Evolutionary conservation across 2,888 invertebrate species (phyloP).

Genomic region (Boloria euphrosyne): DNA sequence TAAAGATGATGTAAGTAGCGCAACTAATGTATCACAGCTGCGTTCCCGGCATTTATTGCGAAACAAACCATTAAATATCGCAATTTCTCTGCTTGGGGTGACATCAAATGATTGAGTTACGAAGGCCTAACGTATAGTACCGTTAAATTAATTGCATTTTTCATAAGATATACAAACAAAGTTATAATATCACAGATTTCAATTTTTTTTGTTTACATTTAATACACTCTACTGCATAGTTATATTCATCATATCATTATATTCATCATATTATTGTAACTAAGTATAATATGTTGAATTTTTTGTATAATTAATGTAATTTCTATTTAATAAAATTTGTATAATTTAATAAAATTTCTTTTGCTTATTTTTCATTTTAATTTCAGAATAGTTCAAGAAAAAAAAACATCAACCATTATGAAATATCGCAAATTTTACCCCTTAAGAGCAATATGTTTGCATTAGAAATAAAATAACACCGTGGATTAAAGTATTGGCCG

Average conservation of each 20-base stretch:
- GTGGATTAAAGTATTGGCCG: slow-evolving; percentile 66
- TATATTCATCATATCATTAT: too few species aligned
- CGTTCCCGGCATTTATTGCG: slow-evolving; percentile 65
- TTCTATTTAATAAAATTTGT: too few species aligned
- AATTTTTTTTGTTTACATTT: not conserved
- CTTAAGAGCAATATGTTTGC: slow-evolving; percentile 61
- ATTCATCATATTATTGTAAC: too few species aligned
- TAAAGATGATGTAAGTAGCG: slow-evolving; percentile 42
- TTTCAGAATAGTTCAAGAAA: too few species aligned
- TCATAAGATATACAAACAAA: slow-evolving; percentile 8
- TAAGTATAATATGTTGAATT: too few species aligned
- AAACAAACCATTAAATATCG: slow-evolving; percentile 69
- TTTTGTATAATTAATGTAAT: too few species aligned
- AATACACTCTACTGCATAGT: too few species aligned
- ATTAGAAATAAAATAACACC: slow-evolving; percentile 57
- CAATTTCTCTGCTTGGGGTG: slow-evolving; percentile 49
- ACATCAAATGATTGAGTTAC: slow-evolving; percentile 55
- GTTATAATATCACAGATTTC: not conserved
- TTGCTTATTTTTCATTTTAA: too few species aligned
- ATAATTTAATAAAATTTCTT: too few species aligned
- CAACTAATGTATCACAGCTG: slow-evolving; percentile 70
- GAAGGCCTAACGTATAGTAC: slow-evolving; percentile 36
- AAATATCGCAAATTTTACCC: not conserved
- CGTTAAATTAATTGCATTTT: slow-evolving; percentile 36
- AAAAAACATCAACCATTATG: not conserved